These are phyloP conservation scores for Tragelaphus oryx DNA, from an alignment of 2,797 vertebrate genomes.

Conservation along the genomic window DNA sequence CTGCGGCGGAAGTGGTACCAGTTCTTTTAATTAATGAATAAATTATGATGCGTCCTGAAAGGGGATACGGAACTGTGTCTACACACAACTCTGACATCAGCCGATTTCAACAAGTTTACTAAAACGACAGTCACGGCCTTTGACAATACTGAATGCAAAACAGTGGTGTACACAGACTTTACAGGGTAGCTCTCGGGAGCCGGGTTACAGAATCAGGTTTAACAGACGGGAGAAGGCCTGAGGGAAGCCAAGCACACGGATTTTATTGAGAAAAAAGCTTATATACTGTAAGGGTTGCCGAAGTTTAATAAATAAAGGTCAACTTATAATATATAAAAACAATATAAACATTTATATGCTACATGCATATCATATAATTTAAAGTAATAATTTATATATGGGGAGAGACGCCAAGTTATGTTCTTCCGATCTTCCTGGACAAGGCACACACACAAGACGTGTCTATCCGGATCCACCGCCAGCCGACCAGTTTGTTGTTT, in stretches of 20 bases:
- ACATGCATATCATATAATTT: slow-evolving; percentile 99
- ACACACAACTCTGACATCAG: slow-evolving; percentile 81
- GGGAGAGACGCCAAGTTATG: slow-evolving; percentile 82
- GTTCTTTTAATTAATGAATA: slow-evolving; percentile 57
- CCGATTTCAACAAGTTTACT: slow-evolving; percentile 82
- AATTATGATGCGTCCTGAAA: slow-evolving; percentile 28
- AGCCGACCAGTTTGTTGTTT: slow-evolving; percentile 87
- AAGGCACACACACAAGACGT: slow-evolving; percentile 97
- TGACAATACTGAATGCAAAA: slow-evolving; percentile 84
- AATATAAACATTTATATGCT: slow-evolving; percentile 99
- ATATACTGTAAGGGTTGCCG: slow-evolving; percentile 84
- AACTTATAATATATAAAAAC: slow-evolving; percentile 96
- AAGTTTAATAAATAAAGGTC: slow-evolving; percentile 98
- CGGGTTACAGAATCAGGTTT: slow-evolving; percentile 75
- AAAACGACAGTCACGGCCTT: slow-evolving; percentile 78
- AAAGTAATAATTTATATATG: slow-evolving; percentile 99
- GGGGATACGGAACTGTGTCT: slow-evolving; percentile 67
- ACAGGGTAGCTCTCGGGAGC: slow-evolving; percentile 72
- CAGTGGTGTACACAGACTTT: slow-evolving; percentile 82
- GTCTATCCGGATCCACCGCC: slow-evolving; percentile 99
- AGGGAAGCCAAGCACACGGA: slow-evolving; percentile 89
- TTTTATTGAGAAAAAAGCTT: slow-evolving; percentile 88
- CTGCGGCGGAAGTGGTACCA: not conserved
- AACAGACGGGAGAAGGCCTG: slow-evolving; percentile 79
- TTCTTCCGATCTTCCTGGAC: slow-evolving; percentile 93